A percentile compares a stretch with the other conserved stretches of the same genome.
Conservation (phyloP, 2,113 vertebrate species). For the Carassius auratus region DNA sequence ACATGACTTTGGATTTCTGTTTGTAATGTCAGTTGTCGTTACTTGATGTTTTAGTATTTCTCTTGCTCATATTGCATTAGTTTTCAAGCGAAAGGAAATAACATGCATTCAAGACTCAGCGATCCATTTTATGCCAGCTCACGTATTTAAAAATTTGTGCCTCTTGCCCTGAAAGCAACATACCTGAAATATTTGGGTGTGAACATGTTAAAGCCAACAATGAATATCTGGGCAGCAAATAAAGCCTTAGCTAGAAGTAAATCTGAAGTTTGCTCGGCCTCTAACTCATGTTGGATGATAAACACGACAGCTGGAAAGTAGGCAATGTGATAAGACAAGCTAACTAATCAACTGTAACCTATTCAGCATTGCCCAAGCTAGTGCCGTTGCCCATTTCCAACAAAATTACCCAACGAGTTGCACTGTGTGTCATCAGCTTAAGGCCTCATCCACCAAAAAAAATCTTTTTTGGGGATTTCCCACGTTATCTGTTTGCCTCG, state of each 20-base stretch:
- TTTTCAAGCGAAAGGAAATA: background rate
- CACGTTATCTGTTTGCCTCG: conserved; percentile 25
- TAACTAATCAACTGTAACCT: conserved; percentile 6
- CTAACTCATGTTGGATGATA: background rate
- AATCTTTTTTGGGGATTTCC: conserved; percentile 22
- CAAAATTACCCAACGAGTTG: conserved; percentile 15
- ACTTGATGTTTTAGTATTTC: conserved; percentile 10
- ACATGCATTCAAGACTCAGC: background rate
- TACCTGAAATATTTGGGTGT: conserved; percentile 8
- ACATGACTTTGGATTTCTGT: background rate
- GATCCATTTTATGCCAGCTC: background rate
- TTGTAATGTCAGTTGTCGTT: conserved; percentile 10
- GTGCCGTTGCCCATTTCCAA: background rate
- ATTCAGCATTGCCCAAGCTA: conserved; percentile 26
- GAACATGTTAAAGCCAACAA: conserved; percentile 2
- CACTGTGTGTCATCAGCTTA: conserved; percentile 30
- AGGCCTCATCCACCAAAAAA: conserved; percentile 6
- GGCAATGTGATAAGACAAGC: conserved; percentile 7
- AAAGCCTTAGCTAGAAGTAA: background rate
- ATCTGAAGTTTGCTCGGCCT: background rate
- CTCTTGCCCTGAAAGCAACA: background rate
- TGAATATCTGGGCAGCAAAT: background rate
- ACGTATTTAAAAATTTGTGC: background rate
- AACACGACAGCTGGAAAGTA: background rate
- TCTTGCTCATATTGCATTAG: background rate